Evolutionary conservation across 2,113 vertebrate species (phyloP).

Genomic region (Marcusenius ussheri): DNA sequence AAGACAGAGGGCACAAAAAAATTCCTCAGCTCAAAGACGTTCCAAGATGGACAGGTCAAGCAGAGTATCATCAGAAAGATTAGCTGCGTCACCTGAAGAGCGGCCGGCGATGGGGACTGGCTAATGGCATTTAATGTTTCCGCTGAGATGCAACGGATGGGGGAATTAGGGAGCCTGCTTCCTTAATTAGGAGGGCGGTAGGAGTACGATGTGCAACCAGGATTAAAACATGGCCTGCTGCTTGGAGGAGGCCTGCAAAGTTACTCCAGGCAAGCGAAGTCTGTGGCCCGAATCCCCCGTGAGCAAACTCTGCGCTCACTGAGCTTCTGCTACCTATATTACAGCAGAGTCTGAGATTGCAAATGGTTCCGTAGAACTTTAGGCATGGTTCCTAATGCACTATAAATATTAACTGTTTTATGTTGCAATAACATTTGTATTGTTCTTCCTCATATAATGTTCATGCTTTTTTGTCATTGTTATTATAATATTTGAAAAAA

Average conservation of each 20-base stretch:
- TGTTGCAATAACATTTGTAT: not conserved
- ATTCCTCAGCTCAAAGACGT: not conserved
- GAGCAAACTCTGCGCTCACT: too few species aligned
- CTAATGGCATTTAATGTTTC: slow-evolving; percentile 13
- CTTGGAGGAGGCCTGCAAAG: not conserved
- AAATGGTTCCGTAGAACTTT: not conserved
- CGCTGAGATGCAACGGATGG: slow-evolving; percentile 5
- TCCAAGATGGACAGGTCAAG: not conserved
- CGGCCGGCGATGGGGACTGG: not conserved
- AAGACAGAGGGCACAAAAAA: not conserved
- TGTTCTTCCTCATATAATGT: not conserved
- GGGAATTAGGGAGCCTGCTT: not conserved
- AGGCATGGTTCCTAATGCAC: not conserved
- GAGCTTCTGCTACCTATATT: not conserved
- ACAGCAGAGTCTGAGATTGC: not conserved
- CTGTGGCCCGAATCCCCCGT: not conserved
- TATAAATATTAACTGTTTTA: not conserved
- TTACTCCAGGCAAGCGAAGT: not conserved
- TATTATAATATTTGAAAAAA: not conserved
- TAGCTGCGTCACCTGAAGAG: not conserved
- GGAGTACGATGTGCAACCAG: not conserved
- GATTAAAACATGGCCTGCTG: not conserved
- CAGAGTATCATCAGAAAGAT: not conserved
- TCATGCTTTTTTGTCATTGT: not conserved
- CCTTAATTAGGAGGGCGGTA: slow-evolving; percentile 11